A percentile compares a stretch with the other conserved stretches of the same genome.
phyloP scores from a whole-genome alignment of 2,113 vertebrate species.

The Lampris megalopsis region DNA sequence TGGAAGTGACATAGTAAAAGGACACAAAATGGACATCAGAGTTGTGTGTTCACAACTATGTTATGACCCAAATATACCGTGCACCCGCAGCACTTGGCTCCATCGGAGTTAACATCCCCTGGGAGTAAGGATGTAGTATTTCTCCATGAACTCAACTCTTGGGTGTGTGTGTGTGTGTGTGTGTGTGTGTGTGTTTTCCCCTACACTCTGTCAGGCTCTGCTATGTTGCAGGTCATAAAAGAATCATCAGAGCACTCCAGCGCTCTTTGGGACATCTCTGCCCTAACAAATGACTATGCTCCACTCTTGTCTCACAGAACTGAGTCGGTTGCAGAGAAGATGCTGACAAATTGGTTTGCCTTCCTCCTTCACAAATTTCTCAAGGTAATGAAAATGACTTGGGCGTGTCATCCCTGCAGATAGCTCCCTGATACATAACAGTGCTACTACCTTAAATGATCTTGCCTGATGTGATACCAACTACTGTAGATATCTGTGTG shows the following conservation, averaged over 20 bases:
- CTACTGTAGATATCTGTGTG: slow-evolving; percentile 23
- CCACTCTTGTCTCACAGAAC: slow-evolving; percentile 82
- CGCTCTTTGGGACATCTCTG: slow-evolving; percentile 45
- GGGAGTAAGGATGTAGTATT: slow-evolving; percentile 31
- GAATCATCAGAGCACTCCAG: slow-evolving; percentile 54
- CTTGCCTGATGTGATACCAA: slow-evolving; percentile 46
- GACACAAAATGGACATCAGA: slow-evolving; percentile 31
- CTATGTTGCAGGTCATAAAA: slow-evolving; percentile 56
- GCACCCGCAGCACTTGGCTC: slow-evolving; percentile 51
- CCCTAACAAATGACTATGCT: slow-evolving; percentile 46
- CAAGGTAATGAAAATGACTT: slow-evolving; percentile 84
- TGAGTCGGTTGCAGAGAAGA: slow-evolving; percentile 85
- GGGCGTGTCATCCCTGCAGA: slow-evolving; percentile 38
- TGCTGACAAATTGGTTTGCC: slow-evolving; percentile 97
- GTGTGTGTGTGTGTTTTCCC: slow-evolving; percentile 28
- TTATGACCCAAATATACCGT: slow-evolving; percentile 64
- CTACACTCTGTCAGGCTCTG: slow-evolving; percentile 34
- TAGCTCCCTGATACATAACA: slow-evolving; percentile 35
- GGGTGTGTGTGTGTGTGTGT: too few species aligned
- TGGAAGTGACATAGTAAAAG: slow-evolving; percentile 16
- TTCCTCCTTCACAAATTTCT: slow-evolving; percentile 94
- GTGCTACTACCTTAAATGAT: slow-evolving; percentile 22
- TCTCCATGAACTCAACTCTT: slow-evolving; percentile 32
- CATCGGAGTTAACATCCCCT: slow-evolving; percentile 21
- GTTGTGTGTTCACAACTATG: slow-evolving; percentile 51